Base-by-base conservation (phyloP, 2,113 vertebrate genomes). In the Mola mola region DNA sequence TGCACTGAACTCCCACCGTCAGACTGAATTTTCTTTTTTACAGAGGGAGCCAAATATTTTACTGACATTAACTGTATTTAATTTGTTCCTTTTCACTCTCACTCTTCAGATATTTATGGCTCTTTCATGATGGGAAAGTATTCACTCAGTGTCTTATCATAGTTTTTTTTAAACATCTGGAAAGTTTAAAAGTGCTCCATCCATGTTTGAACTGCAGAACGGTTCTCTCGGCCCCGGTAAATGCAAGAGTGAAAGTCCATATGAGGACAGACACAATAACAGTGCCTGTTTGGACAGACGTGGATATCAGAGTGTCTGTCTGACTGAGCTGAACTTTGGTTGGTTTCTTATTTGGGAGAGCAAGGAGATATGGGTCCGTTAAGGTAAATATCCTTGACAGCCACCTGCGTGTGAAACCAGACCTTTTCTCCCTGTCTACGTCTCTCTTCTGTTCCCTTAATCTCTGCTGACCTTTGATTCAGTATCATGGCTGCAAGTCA, bases 351-450 rank as follows among this genome's bases (percentile, higher is more conserved):
- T 86, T 87, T 49, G 50, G 60, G 69, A 72, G 66, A 68, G 46
- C 43, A 70, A 21, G 12, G 34, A 77, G 74, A 87, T 82, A 75
- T 34, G 59, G 43, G 36, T 58, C 16, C 66, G 51, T 59, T 60
- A 71, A 43, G 72, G 66, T 88, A 84, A 88, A 88, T 78, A 86
- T 85, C 82, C 75, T 80, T 81, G 69, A 87, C 79, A 82, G 73
- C 75, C 83, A 88, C 82, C 86, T 87, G 82, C 77, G 67, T 59
- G 81, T 78, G 84, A 88, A 88, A 87, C 72, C 62, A 81, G 72
- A 88, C 61, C 79, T 78, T 64, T 71, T 60, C 36, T 60, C 50
- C 40, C 25, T 59, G n/a, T 34, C 64, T 52, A 48, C 50, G 40
- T 19, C 47, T 48, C 72, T 34, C 50, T 20, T 50, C 63, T 21